phyloP scores from a whole-genome alignment of 2,797 vertebrate genomes.

The Lithobates sylvaticus region DNA sequence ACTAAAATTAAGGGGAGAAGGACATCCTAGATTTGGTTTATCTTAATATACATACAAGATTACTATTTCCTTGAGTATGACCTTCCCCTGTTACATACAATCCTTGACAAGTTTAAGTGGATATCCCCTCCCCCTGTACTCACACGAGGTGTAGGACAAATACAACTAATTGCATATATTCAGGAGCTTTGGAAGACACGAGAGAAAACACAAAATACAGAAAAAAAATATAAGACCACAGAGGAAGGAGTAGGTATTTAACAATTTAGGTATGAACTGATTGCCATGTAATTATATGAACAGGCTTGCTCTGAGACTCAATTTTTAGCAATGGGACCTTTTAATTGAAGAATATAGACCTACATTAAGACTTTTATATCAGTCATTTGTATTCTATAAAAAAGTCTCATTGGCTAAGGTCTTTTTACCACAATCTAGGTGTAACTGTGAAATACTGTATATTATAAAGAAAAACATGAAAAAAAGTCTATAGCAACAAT shows the following conservation, averaged over 20 bases:
- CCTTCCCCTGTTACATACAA: conserved; percentile 19
- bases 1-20: conserved; percentile 46
- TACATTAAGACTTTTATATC: too few relatives aligned
- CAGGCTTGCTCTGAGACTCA: not conserved
- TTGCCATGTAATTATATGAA: conserved; percentile 18
- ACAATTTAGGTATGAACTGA: conserved; percentile 18
- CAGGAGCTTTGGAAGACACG: conserved; percentile 59
- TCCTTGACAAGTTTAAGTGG: conserved; percentile 37
- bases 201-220: conserved; percentile 31
- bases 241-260: not conserved
- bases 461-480: too few relatives aligned
- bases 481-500: too few relatives aligned
- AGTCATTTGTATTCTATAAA: too few relatives aligned
- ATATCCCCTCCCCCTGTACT: conserved; percentile 38
- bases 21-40: conserved; percentile 56
- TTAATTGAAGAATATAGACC: not conserved
- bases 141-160: conserved; percentile 27
- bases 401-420: too few relatives aligned
- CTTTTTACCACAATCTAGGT: too few relatives aligned
- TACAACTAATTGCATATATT: conserved; percentile 61
- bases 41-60: conserved; percentile 32
- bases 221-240: conserved; percentile 3
- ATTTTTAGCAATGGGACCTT: not conserved
- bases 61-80: not conserved
- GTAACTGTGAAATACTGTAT: too few relatives aligned